Conservation (phyloP, 1,140 invertebrate genomes). For the Thrips palmi region DNA sequence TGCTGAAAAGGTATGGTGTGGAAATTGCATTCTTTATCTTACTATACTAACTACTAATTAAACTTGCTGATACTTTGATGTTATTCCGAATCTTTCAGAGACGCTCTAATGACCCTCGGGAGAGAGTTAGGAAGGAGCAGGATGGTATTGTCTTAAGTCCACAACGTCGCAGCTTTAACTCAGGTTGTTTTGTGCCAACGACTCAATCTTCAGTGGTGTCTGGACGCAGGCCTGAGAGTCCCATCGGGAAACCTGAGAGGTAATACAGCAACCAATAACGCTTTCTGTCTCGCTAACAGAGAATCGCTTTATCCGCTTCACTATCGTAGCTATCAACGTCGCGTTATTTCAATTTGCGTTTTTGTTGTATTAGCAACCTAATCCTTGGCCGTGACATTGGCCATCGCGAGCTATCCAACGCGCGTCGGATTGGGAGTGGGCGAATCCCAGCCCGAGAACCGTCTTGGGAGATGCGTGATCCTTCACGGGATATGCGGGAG, state of each 20-base stretch:
- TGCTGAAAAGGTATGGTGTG: no score
- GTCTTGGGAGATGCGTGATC: constrained; percentile 34
- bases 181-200: constrained; percentile 51
- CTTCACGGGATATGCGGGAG: no score
- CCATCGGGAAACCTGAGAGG: constrained; percentile 24
- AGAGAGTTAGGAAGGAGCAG: constrained; percentile 61
- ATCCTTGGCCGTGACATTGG: constrained; percentile 8
- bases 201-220: constrained; percentile 5
- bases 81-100: constrained; percentile 29
- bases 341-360: constrained; percentile 2
- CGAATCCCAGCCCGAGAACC: constrained; percentile 50
- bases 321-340: no score
- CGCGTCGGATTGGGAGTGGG: constrained; percentile 55
- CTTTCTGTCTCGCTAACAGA: constrained; percentile 21
- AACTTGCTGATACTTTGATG: no score
- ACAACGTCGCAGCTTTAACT: constrained; percentile 62
- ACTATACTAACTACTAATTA: no score
- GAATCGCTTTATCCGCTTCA: no score
- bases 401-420: constrained; percentile 10
- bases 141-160: constrained; percentile 68
- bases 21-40: no score
- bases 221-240: constrained; percentile 25
- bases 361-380: constrained; percentile 1
- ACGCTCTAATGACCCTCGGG: constrained; percentile 50
- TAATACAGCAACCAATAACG: constrained; percentile 7